Evolutionary conservation across 92 coral and sea anemone species (phyloP), one percentile per base, ranked within the genome.

Genomic region (Galaxea fascicularis): DNA sequence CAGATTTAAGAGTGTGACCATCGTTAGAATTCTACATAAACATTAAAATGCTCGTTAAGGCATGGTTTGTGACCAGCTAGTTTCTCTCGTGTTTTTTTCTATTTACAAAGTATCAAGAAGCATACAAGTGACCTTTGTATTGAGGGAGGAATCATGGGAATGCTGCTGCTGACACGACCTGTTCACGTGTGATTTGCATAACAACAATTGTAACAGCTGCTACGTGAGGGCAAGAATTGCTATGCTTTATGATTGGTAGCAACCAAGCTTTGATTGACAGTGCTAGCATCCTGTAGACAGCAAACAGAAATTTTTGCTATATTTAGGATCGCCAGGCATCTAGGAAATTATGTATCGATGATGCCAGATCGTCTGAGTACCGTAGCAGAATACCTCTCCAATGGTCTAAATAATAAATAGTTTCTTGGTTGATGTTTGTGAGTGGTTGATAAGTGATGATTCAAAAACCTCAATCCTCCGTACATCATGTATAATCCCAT

Each of bases 121-220:
- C 54, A 22, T 4, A 41, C 30, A 76, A 78, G 24, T 29, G 46
- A 26, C 72, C 84, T 79, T 79, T 69, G 77, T 53, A 54, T 47
- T 44, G 27, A 27, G 67, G 44, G 39, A 41, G 86, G 86, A 70
- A 82, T 71, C 53, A 82, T 82, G 86, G 86, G 86, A 46, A 82
- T 57, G 73, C 71, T 57, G 6, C 39, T 58, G 0, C 26, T 26
- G 78, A 66, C 86, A 80, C 52, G 85, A 80, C 49, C 14, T 67
- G 65, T 31, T 66, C 85, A 80, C 76, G 85, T 82, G 77, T 8
- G 51, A 41, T 31, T 39, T 67, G 31, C 76, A 69, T 80, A 78
- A 39, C 17, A 66, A 66, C 18, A 30, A 66, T 17, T 79, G 65
- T 16, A 65, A 66, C 84, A 79, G 72, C 84, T 79, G 84, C 52